Conservation (phyloP, 2,797 vertebrate species). For the Phoxinus dragarum region DNA sequence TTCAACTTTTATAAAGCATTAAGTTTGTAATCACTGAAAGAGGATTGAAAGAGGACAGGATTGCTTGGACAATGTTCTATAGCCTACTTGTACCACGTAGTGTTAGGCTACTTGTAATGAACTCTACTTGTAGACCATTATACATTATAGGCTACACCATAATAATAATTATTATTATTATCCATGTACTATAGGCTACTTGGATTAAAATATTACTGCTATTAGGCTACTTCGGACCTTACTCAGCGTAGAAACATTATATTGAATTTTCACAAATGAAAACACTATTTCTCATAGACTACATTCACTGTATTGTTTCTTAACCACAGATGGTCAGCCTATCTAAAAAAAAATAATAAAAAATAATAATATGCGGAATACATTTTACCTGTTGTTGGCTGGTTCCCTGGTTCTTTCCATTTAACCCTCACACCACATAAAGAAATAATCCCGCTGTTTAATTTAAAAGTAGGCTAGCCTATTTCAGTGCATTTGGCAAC, state of each 20-base stretch:
- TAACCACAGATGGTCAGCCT: not conserved
- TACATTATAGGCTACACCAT: no score
- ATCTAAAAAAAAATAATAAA: not conserved
- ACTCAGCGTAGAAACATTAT: not conserved
- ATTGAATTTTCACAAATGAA: not conserved
- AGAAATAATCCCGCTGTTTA: not conserved
- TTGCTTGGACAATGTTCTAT: not conserved
- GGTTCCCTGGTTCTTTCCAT: not conserved
- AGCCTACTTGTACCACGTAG: not conserved
- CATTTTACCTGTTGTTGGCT: not conserved
- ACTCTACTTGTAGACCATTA: no score
- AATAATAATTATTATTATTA: no score
- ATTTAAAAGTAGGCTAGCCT: not conserved
- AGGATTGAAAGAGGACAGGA: not conserved
- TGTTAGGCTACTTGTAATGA: no score
- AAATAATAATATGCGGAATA: no score
- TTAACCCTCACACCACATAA: not conserved
- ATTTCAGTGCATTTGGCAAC: conserved; percentile 9
- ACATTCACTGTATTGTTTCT: not conserved
- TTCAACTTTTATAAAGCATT: not conserved
- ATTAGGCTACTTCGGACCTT: not conserved
- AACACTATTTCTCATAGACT: not conserved
- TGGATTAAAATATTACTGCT: no score
- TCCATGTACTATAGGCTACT: no score
- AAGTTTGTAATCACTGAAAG: not conserved